Evolutionary conservation across 2,797 vertebrate species (phyloP).

Genomic region (Eidolon dupreanum): DNA sequence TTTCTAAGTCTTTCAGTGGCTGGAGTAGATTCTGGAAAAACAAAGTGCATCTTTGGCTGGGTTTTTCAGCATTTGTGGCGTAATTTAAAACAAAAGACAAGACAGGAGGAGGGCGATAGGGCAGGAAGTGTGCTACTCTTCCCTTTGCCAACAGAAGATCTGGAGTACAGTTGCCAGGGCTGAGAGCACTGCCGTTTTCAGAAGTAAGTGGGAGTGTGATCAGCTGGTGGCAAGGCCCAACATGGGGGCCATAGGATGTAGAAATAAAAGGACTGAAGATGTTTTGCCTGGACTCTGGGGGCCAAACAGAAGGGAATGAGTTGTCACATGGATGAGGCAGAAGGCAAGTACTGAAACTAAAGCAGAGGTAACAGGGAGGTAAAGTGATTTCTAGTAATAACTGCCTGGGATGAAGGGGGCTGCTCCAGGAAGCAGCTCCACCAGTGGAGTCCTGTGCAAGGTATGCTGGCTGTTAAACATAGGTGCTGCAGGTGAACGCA

Average conservation of each 20-base stretch:
- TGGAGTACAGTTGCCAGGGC: background rate
- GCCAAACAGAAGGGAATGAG: background rate
- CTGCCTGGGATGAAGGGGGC: background rate
- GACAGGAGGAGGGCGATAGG: background rate
- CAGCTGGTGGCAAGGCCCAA: too few species aligned
- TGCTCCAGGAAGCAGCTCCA: background rate
- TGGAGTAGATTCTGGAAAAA: constrained; percentile 48
- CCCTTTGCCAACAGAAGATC: background rate
- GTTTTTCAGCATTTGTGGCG: background rate
- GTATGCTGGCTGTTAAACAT: background rate
- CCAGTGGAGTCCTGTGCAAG: background rate
- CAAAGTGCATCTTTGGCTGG: background rate
- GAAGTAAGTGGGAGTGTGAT: background rate
- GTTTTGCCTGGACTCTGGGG: background rate
- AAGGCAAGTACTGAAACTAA: background rate
- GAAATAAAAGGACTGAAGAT: background rate
- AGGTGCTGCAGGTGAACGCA: background rate
- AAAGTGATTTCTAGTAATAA: background rate
- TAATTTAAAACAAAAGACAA: background rate
- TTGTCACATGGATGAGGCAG: background rate
- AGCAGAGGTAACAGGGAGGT: background rate
- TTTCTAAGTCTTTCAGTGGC: constrained; percentile 55
- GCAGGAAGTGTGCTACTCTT: background rate
- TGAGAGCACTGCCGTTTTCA: background rate
- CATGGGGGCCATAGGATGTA: background rate